Evolutionary conservation across 2,888 invertebrate species (phyloP).

Genomic region (Unio pictorum): DNA sequence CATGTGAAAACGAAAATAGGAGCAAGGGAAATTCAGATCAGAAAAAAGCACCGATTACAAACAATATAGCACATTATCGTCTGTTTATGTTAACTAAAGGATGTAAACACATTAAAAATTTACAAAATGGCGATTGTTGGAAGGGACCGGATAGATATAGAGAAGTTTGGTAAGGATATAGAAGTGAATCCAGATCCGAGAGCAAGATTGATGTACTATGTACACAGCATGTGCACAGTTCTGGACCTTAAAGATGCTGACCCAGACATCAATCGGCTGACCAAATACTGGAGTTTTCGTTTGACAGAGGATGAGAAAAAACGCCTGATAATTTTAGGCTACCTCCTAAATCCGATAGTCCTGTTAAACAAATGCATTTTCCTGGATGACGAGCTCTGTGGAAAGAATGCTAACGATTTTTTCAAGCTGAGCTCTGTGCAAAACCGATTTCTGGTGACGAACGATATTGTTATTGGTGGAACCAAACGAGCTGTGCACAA

Average conservation of each 20-base stretch:
- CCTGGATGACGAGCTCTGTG: slow-evolving; percentile 21
- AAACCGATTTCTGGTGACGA: slow-evolving; percentile 14
- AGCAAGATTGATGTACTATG: slow-evolving; percentile 34
- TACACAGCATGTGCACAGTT: slow-evolving; percentile 24
- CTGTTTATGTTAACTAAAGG: too few relatives aligned
- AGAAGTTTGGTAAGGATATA: slow-evolving; percentile 24
- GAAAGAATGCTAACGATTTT: slow-evolving; percentile 21
- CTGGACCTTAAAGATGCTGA: slow-evolving; percentile 20
- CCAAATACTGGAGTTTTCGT: slow-evolving; percentile 10
- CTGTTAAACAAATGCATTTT: slow-evolving; percentile 20
- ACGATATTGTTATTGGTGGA: slow-evolving; percentile 19
- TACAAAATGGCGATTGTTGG: slow-evolving; percentile 4
- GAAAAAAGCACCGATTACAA: too few relatives aligned
- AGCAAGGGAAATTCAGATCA: too few relatives aligned
- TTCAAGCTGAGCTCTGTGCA: slow-evolving; percentile 15
- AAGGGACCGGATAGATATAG: slow-evolving; percentile 15
- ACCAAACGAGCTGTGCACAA: slow-evolving; percentile 12
- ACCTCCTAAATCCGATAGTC: slow-evolving; percentile 12
- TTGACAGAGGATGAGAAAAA: slow-evolving; percentile 12
- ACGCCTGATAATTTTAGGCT: slow-evolving; percentile 12
- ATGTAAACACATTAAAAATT: too few relatives aligned
- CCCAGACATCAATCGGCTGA: slow-evolving; percentile 7
- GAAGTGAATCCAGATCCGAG: slow-evolving; percentile 19
- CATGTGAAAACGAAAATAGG: too few relatives aligned
- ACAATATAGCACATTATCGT: too few relatives aligned